Evolutionary conservation across 1,140 invertebrate species (phyloP).

Genomic region (Drosophila teissieri): DNA sequence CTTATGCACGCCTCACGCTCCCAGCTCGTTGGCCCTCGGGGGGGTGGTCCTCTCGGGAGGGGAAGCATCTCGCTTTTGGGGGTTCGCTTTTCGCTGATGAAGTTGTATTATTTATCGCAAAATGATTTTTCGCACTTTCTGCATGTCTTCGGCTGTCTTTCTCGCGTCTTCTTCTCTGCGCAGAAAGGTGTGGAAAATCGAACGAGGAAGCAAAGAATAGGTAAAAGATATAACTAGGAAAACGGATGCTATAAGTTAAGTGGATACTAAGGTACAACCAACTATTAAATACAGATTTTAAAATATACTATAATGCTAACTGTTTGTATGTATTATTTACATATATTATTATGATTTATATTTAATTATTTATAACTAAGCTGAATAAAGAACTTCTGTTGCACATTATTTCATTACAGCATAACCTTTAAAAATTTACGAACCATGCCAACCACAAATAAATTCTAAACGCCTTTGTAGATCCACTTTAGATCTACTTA

Average conservation of each 20-base stretch:
- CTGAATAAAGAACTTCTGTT: background rate
- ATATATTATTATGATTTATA: too few species aligned
- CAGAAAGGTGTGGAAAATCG: slow-evolving; percentile 8
- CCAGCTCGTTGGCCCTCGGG: slow-evolving; percentile 2
- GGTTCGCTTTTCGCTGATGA: slow-evolving; percentile 65
- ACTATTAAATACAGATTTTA: too few species aligned
- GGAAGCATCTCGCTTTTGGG: slow-evolving; percentile 12
- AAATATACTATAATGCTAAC: too few species aligned
- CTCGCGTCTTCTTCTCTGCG: slow-evolving; percentile 3
- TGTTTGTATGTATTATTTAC: too few species aligned
- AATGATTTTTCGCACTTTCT: slow-evolving; percentile 70
- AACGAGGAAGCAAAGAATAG: background rate
- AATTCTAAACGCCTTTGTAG: slow-evolving; percentile 2
- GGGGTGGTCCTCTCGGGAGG: background rate
- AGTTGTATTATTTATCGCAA: slow-evolving; percentile 72
- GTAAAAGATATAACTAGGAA: background rate
- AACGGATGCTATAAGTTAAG: too few species aligned
- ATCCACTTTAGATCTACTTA: slow-evolving; percentile 3
- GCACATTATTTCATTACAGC: background rate
- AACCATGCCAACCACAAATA: slow-evolving; percentile 5
- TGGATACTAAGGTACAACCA: too few species aligned
- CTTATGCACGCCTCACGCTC: slow-evolving; percentile 73
- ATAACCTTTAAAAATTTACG: background rate
- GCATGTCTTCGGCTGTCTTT: slow-evolving; percentile 36
- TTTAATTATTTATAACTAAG: too few species aligned